Base-by-base conservation (phyloP, 37 sponge, comb jelly and placozoan genomes). In the Beroe forskalii region DNA sequence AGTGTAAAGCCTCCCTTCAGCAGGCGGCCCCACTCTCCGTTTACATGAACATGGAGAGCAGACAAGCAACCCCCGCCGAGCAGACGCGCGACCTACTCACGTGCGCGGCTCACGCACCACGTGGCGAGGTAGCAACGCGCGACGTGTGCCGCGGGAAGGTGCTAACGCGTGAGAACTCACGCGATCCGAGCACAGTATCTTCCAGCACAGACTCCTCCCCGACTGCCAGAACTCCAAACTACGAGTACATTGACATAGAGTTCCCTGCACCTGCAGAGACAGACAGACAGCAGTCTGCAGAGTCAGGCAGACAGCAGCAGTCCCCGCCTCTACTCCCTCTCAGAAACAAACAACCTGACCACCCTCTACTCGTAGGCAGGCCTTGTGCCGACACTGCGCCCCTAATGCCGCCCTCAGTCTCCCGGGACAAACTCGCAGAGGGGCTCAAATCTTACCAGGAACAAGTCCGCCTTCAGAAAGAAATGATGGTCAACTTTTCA, bases 161-260 rank as follows among this genome's bases (percentile, higher is more conserved):
- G 39, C 37, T 69, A 1, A 32, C 72, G 19, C 72, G 72, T 31
- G 72, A 69, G 72, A 2, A 12, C 33, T 36, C 72, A 32, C 72
- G 72, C 72, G 55, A 48, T 12, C 55, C 6, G 12, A 17, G 12
- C 6, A 6, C 12, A 48, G 12, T 17, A 48, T 48, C 55, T 6
- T 48, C 55, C 55, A 48, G 55, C 55, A 17, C 55, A 6, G 39
- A 36, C 72, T 27, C 17, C 1, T 27, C 27, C 4, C 33, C 72
- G 39, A 69, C 72, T 8, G 28, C 40, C 3, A 41, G 55, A 23
- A 9, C 55, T 2, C 43, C 43, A 1, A 38, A 38, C 35, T 80
- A 80, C 55, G 86, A 80, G 55, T 80, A 80, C 40, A 80, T 80
- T 6, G 86, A 80, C 86, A 80, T 80, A 42, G 86, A 80, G 48